Evolutionary conservation across 2,888 invertebrate genomes (phyloP).

Genomic region (Rugalucina vietnamica): DNA sequence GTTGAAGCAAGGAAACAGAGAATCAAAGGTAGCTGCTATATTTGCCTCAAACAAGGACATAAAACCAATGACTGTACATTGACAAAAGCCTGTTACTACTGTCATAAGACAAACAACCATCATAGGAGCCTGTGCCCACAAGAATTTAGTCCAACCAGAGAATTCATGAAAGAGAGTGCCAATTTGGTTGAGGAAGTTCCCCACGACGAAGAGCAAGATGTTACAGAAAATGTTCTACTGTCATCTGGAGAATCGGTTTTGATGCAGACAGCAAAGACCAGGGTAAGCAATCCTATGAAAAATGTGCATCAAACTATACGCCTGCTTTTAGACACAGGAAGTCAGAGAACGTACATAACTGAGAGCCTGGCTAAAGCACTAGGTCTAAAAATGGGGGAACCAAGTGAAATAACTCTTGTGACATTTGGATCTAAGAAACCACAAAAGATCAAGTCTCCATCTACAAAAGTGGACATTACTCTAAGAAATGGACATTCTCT

Average conservation of each 20-base stretch:
- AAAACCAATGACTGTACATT: neutral
- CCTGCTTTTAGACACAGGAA: conserved; percentile 28
- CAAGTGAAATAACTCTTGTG: conserved; percentile 5
- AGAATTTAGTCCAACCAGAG: neutral
- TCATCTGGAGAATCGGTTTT: conserved; percentile 28
- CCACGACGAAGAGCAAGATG: neutral
- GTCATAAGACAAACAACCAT: conserved; percentile 8
- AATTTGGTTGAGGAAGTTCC: neutral
- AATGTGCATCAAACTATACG: neutral
- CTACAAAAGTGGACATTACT: conserved; percentile 2
- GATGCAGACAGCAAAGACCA: conserved; percentile 20
- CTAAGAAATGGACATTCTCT: conserved; percentile 8
- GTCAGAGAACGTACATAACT: conserved; percentile 32
- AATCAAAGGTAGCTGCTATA: conserved; percentile 24
- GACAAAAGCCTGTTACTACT: conserved; percentile 34
- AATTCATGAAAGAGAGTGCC: neutral
- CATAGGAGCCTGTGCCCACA: conserved; percentile 32
- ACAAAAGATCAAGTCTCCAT: conserved; percentile 15
- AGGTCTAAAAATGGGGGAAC: neutral
- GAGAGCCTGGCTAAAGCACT: conserved; percentile 26
- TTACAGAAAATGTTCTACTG: conserved; percentile 20
- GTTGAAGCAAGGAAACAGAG: conserved; percentile 31
- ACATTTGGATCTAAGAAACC: conserved; percentile 37
- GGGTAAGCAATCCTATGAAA: neutral
- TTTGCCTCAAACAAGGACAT: conserved; percentile 31